phyloP scores from a whole-genome alignment of 2,113 vertebrate genomes.

The Lampris incognitus region DNA sequence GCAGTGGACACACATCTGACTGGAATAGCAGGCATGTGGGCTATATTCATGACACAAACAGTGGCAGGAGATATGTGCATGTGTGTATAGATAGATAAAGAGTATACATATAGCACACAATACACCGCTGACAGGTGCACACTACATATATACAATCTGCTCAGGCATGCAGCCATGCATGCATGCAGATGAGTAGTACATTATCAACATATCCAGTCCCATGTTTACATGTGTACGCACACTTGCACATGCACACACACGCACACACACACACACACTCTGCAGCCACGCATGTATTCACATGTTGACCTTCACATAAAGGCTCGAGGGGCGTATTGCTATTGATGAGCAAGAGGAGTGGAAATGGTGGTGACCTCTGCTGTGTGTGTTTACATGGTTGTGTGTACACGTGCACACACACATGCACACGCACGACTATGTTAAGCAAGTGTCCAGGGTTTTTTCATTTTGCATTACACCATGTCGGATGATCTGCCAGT shows the following conservation, averaged over 20 bases:
- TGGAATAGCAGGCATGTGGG: neutral
- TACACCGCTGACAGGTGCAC: slow-evolving; percentile 38
- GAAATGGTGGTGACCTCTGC: slow-evolving; percentile 55
- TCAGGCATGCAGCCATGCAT: no score
- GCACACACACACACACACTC: slow-evolving; percentile 15
- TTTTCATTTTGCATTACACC: no score
- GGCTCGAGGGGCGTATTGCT: slow-evolving; percentile 55
- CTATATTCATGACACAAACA: slow-evolving; percentile 21
- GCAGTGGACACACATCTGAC: no score
- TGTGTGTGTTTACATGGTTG: slow-evolving; percentile 21
- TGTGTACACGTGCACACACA: slow-evolving; percentile 9
- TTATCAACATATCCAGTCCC: no score
- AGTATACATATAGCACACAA: slow-evolving; percentile 19
- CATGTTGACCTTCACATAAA: slow-evolving; percentile 70
- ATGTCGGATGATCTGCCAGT: no score
- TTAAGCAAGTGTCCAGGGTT: neutral
- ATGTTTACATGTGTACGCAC: neutral
- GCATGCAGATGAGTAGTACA: no score
- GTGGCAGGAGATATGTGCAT: slow-evolving; percentile 43
- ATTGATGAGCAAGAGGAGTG: slow-evolving; percentile 50
- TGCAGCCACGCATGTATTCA: slow-evolving; percentile 54
- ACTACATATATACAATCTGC: slow-evolving; percentile 44
- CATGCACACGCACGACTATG: neutral
- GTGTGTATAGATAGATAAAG: slow-evolving; percentile 3
- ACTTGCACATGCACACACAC: neutral